phyloP scores from a whole-genome alignment of 2,888 invertebrate species.

The Drosophila nr. fundita region DNA sequence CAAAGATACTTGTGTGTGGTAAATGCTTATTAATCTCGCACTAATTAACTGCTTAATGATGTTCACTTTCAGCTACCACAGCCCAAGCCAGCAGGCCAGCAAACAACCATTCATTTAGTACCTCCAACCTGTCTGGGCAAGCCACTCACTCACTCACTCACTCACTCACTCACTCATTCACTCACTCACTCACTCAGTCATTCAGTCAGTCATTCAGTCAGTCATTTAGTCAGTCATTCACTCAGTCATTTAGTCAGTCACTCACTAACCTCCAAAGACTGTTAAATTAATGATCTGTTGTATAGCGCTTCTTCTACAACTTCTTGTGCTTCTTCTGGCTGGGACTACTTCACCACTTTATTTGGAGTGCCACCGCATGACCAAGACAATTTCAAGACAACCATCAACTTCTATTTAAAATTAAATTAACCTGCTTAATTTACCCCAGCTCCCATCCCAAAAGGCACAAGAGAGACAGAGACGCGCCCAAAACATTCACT shows the following conservation, averaged over 20 bases:
- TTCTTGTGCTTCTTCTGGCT: background rate
- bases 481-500: constrained; percentile 76
- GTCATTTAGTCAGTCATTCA: constrained; percentile 8
- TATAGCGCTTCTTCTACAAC: constrained; percentile 25
- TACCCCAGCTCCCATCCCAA: constrained; percentile 35
- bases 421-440: constrained; percentile 80
- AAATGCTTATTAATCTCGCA: constrained; percentile 22
- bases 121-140: constrained; percentile 51
- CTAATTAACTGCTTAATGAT: constrained; percentile 64
- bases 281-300: constrained; percentile 72
- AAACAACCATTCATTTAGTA: constrained; percentile 18
- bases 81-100: constrained; percentile 3
- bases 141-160: constrained; percentile 32
- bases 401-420: constrained; percentile 79
- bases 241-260: constrained; percentile 55
- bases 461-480: constrained; percentile 12
- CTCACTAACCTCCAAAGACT: constrained; percentile 76
- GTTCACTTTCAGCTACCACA: constrained; percentile 42
- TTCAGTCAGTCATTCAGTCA: constrained; percentile 54
- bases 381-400: constrained; percentile 49
- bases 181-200: constrained; percentile 14
- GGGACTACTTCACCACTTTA: background rate
- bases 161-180: constrained; percentile 53
- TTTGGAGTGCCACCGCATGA: constrained; percentile 42
- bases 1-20: constrained; percentile 4